Evolutionary conservation across 37 sponge, comb jelly and placozoan species (phyloP).

Genomic region (Spongilla lacustris): DNA sequence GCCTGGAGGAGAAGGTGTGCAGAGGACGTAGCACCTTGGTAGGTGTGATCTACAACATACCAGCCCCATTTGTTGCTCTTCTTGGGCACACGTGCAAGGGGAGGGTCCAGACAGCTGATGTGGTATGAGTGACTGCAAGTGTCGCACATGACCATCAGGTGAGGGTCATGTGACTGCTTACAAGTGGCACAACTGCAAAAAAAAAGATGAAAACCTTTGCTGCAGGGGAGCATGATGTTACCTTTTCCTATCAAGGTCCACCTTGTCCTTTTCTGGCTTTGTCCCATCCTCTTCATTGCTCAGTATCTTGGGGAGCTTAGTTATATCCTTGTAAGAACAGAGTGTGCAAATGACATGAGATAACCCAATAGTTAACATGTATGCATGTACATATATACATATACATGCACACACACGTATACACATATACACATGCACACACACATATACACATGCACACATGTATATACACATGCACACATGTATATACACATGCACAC

Average conservation of each 20-base stretch:
- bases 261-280: background rate
- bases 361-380: background rate
- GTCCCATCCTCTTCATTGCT: background rate
- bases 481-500: background rate
- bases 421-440: background rate
- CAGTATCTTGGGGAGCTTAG: background rate
- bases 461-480: background rate
- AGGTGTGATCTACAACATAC: slow-evolving; percentile 22
- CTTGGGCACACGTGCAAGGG: slow-evolving; percentile 77
- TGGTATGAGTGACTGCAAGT: slow-evolving; percentile 79
- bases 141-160: slow-evolving; percentile 82
- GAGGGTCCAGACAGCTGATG: slow-evolving; percentile 85
- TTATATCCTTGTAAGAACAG: background rate
- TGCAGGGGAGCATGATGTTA: background rate
- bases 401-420: background rate
- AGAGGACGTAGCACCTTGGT: no score
- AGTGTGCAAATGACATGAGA: background rate
- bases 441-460: background rate
- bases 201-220: background rate
- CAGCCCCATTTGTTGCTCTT: slow-evolving; percentile 79
- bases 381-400: background rate
- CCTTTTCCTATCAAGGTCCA: background rate
- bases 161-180: slow-evolving; percentile 23
- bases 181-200: slow-evolving; percentile 64
- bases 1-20: slow-evolving; percentile 37